Base-by-base conservation (phyloP, 2,888 invertebrate genomes). In the Heliconius ismenius region DNA sequence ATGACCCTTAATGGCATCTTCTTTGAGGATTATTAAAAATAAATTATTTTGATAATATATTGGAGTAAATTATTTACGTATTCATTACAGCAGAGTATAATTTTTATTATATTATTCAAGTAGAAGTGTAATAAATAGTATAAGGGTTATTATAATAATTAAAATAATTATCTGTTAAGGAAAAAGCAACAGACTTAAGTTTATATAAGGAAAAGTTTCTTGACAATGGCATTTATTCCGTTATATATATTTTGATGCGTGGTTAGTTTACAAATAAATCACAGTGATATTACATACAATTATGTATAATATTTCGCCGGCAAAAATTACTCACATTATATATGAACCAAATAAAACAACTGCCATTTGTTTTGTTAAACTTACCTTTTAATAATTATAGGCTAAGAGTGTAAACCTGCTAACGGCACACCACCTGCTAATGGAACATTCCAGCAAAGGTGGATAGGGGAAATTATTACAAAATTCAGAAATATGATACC, bases 91-190 rank as follows among this genome's bases (percentile, higher is more conserved):
- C 11, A 10, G 11, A 58, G 21, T n/a, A 58, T 2, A 49, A 49
- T 3, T 21, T 49, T 3, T 49, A 49, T 43, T 43, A 0, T 15
- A 43, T 15, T 43, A 43, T 15, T 43, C 43, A 43, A 43, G 4
- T 58, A 58, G 6, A 54, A 54, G 54, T 21, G n/a, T 21, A 9
- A n/a, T n/a, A 10, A 54, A 54, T 18, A 54, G 11, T 54, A 54
- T 11, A 54, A 54, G 4, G 49, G 49, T 18, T 18, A 54, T 18
- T 54, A 58, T 18, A 32, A 4, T n/a, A 28, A n/a, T 58, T 11
- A 32, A 70, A 58, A 58, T 15, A 21, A 70, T 15, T 13, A 58
- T 7, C 32, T n/a, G 28, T 58, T 70, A 32, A 70, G 70, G 70
- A 70, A 70, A 69, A 58, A 58, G 1, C 13, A 4, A 70, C 13